Conservation (phyloP, 2,888 invertebrate genomes). For the Eupsilia transversa region DNA sequence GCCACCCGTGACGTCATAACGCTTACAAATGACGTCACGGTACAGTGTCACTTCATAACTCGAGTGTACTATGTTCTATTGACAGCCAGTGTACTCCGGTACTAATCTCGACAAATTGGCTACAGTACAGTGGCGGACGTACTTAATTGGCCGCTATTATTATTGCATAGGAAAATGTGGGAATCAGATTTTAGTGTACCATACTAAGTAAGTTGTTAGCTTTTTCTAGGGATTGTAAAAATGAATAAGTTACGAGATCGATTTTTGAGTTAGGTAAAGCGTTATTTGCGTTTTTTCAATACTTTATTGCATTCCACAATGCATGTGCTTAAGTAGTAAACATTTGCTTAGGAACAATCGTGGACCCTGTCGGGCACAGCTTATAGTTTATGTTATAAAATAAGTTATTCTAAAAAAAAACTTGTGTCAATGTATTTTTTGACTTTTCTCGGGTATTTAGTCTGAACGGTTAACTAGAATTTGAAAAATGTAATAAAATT, state of each 20-base stretch:
- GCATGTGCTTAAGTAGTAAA: too few species aligned
- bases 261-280: neutral
- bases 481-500: neutral
- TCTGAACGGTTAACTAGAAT: too few species aligned
- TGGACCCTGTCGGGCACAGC: too few species aligned
- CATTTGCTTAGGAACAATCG: too few species aligned
- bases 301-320: too few species aligned
- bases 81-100: constrained; percentile 68
- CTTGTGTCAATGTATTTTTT: neutral
- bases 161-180: constrained; percentile 34
- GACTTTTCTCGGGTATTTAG: too few species aligned
- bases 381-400: too few species aligned
- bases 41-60: constrained; percentile 68
- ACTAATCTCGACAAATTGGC: constrained; percentile 78
- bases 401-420: too few species aligned
- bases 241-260: neutral
- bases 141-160: constrained; percentile 43
- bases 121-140: constrained; percentile 64
- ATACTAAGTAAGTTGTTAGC: neutral
- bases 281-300: neutral
- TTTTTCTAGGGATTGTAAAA: neutral
- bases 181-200: constrained; percentile 9
- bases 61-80: constrained; percentile 64
- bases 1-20: constrained; percentile 53
- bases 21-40: constrained; percentile 61